These are phyloP conservation scores for Bombus soroeensis DNA, from an alignment of 1,140 invertebrate genomes.

Conservation along the genomic window DNA sequence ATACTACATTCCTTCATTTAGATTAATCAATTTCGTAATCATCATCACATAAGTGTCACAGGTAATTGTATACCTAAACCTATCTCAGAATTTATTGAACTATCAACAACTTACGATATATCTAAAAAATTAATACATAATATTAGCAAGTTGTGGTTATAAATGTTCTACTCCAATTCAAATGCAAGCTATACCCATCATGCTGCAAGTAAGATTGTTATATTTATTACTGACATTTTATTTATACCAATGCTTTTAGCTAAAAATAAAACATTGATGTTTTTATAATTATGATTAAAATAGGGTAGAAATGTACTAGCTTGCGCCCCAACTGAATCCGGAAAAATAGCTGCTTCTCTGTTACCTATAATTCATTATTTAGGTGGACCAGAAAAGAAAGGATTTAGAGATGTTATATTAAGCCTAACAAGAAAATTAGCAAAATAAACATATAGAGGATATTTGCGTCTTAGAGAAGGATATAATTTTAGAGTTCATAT, in stretches of 20 bases:
- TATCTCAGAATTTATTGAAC: conserved; percentile 87
- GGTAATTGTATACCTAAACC: conserved; percentile 91
- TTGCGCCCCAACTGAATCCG: conserved; percentile 96
- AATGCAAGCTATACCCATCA: conserved; percentile 95
- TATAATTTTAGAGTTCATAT: conserved; percentile 88
- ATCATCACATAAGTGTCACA: conserved; percentile 89
- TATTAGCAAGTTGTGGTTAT: conserved; percentile 89
- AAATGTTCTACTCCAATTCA: conserved; percentile 95
- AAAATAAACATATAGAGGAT: conserved; percentile 94
- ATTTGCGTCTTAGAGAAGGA: conserved; percentile 88
- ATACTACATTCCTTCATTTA: conserved; percentile 77
- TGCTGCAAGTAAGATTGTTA: conserved; percentile 87
- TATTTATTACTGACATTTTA: conserved; percentile 19
- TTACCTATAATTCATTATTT: conserved; percentile 90
- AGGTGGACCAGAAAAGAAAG: conserved; percentile 85
- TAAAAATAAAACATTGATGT: conserved; percentile 35
- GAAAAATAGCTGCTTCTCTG: conserved; percentile 94
- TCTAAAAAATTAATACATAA: conserved; percentile 87
- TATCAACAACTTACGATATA: conserved; percentile 85
- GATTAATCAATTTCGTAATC: conserved; percentile 89
- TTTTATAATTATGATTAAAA: conserved; percentile 57
- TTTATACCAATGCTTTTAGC: conserved; percentile 14
- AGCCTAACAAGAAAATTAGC: conserved; percentile 97
- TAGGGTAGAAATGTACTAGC: conserved; percentile 93
- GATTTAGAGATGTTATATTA: conserved; percentile 93